Base-by-base conservation (phyloP, 2,888 invertebrate species). In the Anorthoa munda region DNA sequence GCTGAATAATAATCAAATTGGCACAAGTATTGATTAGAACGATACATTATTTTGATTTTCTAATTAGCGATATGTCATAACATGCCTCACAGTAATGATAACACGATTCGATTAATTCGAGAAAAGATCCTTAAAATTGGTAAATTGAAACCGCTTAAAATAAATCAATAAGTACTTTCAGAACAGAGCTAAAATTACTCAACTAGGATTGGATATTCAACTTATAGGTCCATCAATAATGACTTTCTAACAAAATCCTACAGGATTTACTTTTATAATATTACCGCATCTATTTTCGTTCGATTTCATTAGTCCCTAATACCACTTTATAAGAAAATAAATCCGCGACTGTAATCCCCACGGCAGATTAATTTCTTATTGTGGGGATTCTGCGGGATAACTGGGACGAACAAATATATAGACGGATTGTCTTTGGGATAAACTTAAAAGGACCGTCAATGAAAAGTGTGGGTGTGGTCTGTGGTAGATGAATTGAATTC, bases 321-420 rank as follows among this genome's bases (percentile, higher is more conserved):
- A 83, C 89, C 77, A 87, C 77, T 90, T 89, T 87, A 87, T 89
- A 90, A 92, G 91, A 91, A 92, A 90, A 92, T 90, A 90, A 92
- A 92, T 93, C 91, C 89, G 90, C 88, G 90, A 84, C 84, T 86
- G 79, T 90, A 92, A 92, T 91, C 91, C 79, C 76, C 77, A 77
- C 82, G 82, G 77, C 82, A 86, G 92, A 94, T 93, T 93, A 92
- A 92, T 92, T 89, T 88, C 90, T 90, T 90, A 91, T 88, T 88
- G 88, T 87, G 76, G 84, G 76, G 82, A 83, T 88, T 87, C 82
- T 68, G 60, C 55, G 82, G 84, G 77, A 82, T 87, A 88, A 90
- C 79, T 80, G 86, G 79, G 82, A 82, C 72, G 85, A 83, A 83
- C 81, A 84, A 84, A 83, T 83, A 83, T 83, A 83, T 63, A 75